A percentile compares a stretch with the other conserved stretches of the same genome.
Evolutionary conservation across 2,797 vertebrate species (phyloP).

Genomic region (Lacerta bilineata): DNA sequence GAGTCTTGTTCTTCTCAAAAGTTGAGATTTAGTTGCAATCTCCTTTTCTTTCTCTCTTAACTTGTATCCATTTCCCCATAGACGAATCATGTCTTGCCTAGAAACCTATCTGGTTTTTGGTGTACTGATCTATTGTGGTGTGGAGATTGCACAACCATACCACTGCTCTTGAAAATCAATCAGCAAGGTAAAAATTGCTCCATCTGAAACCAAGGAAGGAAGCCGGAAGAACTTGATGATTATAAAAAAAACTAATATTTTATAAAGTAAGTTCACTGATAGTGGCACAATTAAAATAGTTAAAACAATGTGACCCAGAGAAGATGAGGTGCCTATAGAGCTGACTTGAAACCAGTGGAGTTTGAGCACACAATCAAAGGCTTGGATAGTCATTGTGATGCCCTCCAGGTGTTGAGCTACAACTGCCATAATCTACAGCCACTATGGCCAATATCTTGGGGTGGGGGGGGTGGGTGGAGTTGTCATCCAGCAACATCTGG

Average conservation of each 20-base stretch:
- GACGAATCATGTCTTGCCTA: background rate
- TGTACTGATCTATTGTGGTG: background rate
- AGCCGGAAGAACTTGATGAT: background rate
- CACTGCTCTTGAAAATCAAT: constrained; percentile 14
- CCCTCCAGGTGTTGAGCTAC: too few species aligned
- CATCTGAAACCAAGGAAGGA: background rate
- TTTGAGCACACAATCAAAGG: background rate
- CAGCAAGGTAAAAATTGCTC: background rate
- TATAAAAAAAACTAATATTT: background rate
- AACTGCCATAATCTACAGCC: too few species aligned
- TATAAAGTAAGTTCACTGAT: background rate
- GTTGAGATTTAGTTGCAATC: constrained; percentile 32
- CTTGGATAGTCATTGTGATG: too few species aligned
- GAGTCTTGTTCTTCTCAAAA: constrained; percentile 14
- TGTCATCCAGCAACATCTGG: too few species aligned
- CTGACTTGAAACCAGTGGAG: background rate
- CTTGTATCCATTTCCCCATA: background rate
- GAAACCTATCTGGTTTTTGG: background rate
- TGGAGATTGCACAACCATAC: background rate
- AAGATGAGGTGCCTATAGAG: background rate
- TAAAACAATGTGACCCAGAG: background rate
- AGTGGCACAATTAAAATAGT: background rate
- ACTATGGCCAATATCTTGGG: too few species aligned
- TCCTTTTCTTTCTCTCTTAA: constrained; percentile 16
- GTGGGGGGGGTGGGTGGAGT: too few species aligned